Percentiles rank a stretch among this genome's conserved stretches.
Conservation (phyloP, 2,888 invertebrate species). For the Sepiola atlantica region DNA sequence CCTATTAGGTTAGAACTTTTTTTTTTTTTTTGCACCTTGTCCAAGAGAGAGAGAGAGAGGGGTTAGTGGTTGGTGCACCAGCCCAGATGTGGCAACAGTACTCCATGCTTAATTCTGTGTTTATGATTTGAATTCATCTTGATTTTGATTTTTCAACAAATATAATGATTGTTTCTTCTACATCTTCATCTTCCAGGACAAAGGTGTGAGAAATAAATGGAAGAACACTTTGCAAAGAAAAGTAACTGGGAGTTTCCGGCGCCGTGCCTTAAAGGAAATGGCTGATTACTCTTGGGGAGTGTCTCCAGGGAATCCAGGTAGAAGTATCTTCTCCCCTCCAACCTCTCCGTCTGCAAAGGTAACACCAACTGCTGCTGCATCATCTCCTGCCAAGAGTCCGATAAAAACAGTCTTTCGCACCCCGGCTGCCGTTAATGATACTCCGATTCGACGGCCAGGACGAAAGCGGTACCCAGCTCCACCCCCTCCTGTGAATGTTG, state of each 20-base stretch:
- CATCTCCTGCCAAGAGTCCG: not conserved
- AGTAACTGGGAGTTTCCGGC: slow-evolving; percentile 37
- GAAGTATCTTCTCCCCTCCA: not conserved
- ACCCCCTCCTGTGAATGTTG: not conserved
- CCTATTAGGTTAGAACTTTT: no score
- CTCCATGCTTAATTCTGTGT: no score
- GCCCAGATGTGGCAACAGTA: no score
- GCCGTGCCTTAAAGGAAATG: slow-evolving; percentile 36
- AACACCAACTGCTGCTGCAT: not conserved
- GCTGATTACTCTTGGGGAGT: slow-evolving; percentile 40
- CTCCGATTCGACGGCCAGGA: not conserved
- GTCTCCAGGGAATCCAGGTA: not conserved
- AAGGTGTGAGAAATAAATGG: slow-evolving; percentile 18
- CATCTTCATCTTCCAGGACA: not conserved
- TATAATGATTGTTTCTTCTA: no score
- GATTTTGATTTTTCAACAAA: no score
- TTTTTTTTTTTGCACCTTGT: no score
- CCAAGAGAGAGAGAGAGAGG: no score
- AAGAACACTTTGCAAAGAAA: slow-evolving; percentile 44
- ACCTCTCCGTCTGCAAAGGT: not conserved
- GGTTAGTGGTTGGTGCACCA: no score
- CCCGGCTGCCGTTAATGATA: not conserved
- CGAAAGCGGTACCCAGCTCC: not conserved
- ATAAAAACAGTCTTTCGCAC: not conserved
- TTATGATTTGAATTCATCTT: no score